Conservation (phyloP, 2,888 invertebrate species). For the Chironomus riparius region DNA sequence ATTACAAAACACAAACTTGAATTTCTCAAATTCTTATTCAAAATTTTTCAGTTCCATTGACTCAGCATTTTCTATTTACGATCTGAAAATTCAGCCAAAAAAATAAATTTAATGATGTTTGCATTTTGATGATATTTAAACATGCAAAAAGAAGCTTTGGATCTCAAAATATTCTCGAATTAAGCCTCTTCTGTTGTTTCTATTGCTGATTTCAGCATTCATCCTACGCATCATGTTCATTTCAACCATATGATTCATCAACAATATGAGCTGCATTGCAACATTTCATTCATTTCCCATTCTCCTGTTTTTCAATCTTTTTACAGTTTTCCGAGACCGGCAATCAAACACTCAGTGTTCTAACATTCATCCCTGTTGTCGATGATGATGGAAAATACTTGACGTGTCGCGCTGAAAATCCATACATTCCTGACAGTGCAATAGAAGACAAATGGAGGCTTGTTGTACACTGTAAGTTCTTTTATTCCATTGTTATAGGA, state of each 20-base stretch:
- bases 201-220: too few relatives aligned
- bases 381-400: conserved; percentile 85
- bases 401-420: conserved; percentile 81
- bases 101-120: conserved; percentile 21
- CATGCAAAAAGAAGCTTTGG: background rate
- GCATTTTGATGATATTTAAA: background rate
- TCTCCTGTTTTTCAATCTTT: conserved; percentile 29
- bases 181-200: too few relatives aligned
- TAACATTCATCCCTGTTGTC: conserved; percentile 71
- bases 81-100: background rate
- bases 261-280: background rate
- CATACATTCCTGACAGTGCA: conserved; percentile 69
- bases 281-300: background rate
- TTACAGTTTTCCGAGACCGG: conserved; percentile 67
- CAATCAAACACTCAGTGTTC: conserved; percentile 74
- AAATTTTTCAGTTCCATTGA: background rate
- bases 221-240: background rate
- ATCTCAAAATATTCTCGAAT: too few relatives aligned
- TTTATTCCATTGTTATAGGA: too few relatives aligned
- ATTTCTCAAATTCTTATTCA: background rate
- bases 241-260: background rate
- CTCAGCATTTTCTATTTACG: too few relatives aligned
- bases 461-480: conserved; percentile 76
- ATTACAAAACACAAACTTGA: too few relatives aligned
- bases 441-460: conserved; percentile 81